Conservation (phyloP, 2,797 vertebrate species). For the Paramormyrops hopkinsi region DNA sequence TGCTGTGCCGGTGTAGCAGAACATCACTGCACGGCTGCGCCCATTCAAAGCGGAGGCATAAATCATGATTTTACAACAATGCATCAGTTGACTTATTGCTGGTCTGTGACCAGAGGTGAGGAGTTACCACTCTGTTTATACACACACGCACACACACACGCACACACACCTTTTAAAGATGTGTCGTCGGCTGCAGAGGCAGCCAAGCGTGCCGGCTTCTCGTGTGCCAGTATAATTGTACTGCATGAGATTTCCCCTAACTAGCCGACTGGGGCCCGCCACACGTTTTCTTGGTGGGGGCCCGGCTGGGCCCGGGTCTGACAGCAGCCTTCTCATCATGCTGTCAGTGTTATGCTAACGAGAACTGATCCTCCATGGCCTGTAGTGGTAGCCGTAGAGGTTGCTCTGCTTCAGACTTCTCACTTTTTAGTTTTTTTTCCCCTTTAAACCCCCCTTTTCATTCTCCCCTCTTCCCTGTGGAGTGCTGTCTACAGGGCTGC, state of each 20-base stretch:
- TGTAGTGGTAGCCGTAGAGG: slow-evolving; percentile 65
- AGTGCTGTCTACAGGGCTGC: slow-evolving; percentile 14
- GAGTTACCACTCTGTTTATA: slow-evolving; percentile 54
- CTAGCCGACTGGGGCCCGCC: slow-evolving; percentile 85
- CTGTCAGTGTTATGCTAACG: slow-evolving; percentile 96
- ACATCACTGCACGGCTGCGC: slow-evolving; percentile 61
- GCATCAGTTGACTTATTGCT: slow-evolving; percentile 88
- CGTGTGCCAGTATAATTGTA: slow-evolving; percentile 88
- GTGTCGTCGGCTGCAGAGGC: slow-evolving; percentile 68
- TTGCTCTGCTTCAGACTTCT: slow-evolving; percentile 41
- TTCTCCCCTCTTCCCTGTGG: slow-evolving; percentile 27
- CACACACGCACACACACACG: not conserved
- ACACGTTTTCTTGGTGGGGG: slow-evolving; percentile 58
- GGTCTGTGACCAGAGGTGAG: slow-evolving; percentile 81
- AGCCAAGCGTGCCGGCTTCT: slow-evolving; percentile 86
- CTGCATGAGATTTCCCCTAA: slow-evolving; percentile 80
- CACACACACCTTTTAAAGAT: slow-evolving; percentile 63
- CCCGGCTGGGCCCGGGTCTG: slow-evolving; percentile 67
- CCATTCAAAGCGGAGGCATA: slow-evolving; percentile 83
- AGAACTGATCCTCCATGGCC: slow-evolving; percentile 71
- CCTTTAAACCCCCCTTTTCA: slow-evolving; percentile 35
- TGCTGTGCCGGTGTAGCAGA: slow-evolving; percentile 70
- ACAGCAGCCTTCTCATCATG: slow-evolving; percentile 88
- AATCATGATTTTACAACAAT: slow-evolving; percentile 90
- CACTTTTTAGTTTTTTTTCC: slow-evolving; percentile 38